Evolutionary conservation across 2,797 vertebrate genomes (phyloP), one percentile per base, ranked within the genome.

Genomic region (Passerculus sandwichensis): DNA sequence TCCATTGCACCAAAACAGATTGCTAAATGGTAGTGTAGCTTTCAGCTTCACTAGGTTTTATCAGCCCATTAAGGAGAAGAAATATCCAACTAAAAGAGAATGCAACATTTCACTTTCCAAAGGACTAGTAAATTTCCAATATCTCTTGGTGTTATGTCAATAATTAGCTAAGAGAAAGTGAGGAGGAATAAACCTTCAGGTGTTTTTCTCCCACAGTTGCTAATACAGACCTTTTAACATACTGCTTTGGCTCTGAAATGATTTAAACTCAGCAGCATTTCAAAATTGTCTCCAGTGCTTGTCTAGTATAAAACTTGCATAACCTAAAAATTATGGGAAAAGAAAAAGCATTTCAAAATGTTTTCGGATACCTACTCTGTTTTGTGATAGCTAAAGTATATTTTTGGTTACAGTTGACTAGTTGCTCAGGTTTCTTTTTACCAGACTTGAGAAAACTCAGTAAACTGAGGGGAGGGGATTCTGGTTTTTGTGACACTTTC

Each of bases 41-140:
- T 81, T 76, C 40, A 70, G 36, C 18, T 81, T 38, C 47, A 89
- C 32, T 93, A 40, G 42, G 9, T 54, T 94, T 78, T 96, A 75
- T 91, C 66, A 89, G 42, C 73, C 36, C 47, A 44, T 91, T 67
- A 91, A 90, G 53, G 65, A 91, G 80, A 94, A 89, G 21, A 94
- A 81, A 77, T 74, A 79, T 34, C 48, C 92, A 38, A 48, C 78
- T 45, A 72, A 91, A 90, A 60, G 84, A 79, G 72, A 84, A 90
- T 60, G 16, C 34, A 79, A 27, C 17, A 76, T 22, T 83, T 26
- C 16, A 62, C 22, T 82, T 92, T 89, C 74, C 8, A 5, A 82
- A 90, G 67, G 69, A 40, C 26, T 89, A 48, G 77, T 69, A 61
- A 84, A 81, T 91, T 97, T 95, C 40, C 62, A 93, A 11, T 50